phyloP scores from a whole-genome alignment of 2,888 invertebrate species.

The Philhelius pedissequus region DNA sequence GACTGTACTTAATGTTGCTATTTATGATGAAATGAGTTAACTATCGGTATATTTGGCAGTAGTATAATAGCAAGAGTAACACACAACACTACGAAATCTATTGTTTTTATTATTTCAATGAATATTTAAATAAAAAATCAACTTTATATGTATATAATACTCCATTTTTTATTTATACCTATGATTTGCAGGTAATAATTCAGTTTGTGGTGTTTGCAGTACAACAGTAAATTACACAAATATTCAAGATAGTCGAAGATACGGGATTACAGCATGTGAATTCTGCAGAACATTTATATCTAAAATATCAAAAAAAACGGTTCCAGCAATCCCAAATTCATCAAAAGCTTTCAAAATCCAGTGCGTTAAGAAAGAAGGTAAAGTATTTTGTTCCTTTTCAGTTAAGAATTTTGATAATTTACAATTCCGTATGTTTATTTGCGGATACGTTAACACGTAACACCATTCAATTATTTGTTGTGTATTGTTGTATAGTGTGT shows the following conservation, averaged over 20 bases:
- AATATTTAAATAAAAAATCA: no score
- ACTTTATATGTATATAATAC: no score
- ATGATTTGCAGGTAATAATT: constrained; percentile 79
- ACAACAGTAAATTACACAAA: constrained; percentile 88
- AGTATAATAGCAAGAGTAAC: no score
- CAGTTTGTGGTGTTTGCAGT: constrained; percentile 89
- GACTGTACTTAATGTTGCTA: no score
- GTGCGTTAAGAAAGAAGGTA: constrained; percentile 76
- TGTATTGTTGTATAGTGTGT: no score
- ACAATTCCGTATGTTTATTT: no score
- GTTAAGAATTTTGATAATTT: neutral
- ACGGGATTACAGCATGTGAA: constrained; percentile 91
- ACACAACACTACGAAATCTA: no score
- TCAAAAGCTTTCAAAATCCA: constrained; percentile 77
- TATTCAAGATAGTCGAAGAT: constrained; percentile 86
- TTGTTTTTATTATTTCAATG: no score
- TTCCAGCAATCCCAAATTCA: constrained; percentile 77
- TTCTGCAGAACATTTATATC: constrained; percentile 92
- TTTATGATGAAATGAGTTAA: no score
- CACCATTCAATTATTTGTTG: no score
- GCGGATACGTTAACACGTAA: no score
- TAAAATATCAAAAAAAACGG: constrained; percentile 85
- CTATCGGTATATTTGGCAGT: no score
- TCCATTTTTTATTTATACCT: neutral
- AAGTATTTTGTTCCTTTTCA: constrained; percentile 9